Evolutionary conservation across 1,140 invertebrate genomes (phyloP).

Genomic region (Hycleus cichorii): DNA sequence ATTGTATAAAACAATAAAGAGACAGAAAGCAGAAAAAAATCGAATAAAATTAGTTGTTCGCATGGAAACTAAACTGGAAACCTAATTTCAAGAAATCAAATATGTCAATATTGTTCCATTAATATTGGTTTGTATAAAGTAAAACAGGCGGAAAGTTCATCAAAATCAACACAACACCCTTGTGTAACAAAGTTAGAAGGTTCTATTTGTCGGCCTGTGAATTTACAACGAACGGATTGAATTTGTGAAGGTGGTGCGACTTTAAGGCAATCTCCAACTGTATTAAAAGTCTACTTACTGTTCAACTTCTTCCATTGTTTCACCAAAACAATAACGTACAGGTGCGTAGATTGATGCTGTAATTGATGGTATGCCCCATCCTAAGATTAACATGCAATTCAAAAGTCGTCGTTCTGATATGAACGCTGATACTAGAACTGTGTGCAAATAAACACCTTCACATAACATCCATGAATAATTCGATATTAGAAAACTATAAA

Average conservation of each 20-base stretch:
- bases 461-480: constrained; percentile 96
- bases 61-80: background rate
- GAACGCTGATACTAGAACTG: constrained; percentile 84
- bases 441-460: constrained; percentile 90
- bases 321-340: constrained; percentile 48
- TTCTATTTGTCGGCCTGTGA: too few relatives aligned
- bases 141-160: too few relatives aligned
- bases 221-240: too few relatives aligned
- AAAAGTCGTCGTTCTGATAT: constrained; percentile 78
- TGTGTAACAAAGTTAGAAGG: too few relatives aligned
- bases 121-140: too few relatives aligned
- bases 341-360: constrained; percentile 61
- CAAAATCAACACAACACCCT: too few relatives aligned
- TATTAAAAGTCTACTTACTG: constrained; percentile 48
- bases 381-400: constrained; percentile 72
- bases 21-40: too few relatives aligned
- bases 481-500: constrained; percentile 83
- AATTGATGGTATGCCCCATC: constrained; percentile 75
- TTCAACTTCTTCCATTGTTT: constrained; percentile 44
- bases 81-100: background rate
- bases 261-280: too few relatives aligned
- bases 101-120: too few relatives aligned
- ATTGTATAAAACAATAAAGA: too few relatives aligned
- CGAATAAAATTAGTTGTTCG: too few relatives aligned
- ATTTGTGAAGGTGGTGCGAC: too few relatives aligned